A percentile compares a stretch with the other conserved stretches of the same genome.
Conservation (phyloP, 2,113 vertebrate genomes). For the Dromaius novaehollandiae region DNA sequence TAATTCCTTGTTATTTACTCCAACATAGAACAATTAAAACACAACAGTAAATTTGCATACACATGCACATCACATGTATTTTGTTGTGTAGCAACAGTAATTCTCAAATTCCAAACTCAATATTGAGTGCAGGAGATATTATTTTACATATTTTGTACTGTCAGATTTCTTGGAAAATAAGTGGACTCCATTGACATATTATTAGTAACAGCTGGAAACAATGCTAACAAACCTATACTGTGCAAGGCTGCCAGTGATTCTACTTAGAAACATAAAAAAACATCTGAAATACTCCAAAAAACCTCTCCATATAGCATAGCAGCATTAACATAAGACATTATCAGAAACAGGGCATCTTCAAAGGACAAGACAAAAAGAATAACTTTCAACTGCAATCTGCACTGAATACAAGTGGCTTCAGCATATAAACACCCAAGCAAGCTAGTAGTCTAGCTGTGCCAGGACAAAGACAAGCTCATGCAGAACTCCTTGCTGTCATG, state of each 20-base stretch:
- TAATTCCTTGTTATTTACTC: neutral
- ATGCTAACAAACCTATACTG: neutral
- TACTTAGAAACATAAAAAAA: neutral
- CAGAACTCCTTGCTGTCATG: neutral
- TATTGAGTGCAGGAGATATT: neutral
- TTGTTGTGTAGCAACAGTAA: neutral
- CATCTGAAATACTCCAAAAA: neutral
- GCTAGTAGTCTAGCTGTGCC: neutral
- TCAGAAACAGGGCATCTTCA: neutral
- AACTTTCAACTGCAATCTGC: neutral
- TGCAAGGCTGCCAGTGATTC: neutral
- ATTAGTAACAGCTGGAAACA: neutral
- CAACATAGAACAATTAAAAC: neutral
- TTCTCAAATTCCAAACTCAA: neutral
- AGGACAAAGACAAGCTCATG: neutral
- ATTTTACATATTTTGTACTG: neutral
- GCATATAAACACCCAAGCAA: neutral
- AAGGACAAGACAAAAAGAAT: neutral
- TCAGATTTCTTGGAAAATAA: neutral
- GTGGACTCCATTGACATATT: neutral
- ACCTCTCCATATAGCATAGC: neutral
- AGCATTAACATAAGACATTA: neutral
- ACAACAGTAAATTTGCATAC: neutral
- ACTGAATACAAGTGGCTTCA: neutral
- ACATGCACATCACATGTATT: neutral